These are phyloP conservation scores for Himalopsyche tibetana DNA, from an alignment of 2,888 invertebrate species.

Conservation along the genomic window DNA sequence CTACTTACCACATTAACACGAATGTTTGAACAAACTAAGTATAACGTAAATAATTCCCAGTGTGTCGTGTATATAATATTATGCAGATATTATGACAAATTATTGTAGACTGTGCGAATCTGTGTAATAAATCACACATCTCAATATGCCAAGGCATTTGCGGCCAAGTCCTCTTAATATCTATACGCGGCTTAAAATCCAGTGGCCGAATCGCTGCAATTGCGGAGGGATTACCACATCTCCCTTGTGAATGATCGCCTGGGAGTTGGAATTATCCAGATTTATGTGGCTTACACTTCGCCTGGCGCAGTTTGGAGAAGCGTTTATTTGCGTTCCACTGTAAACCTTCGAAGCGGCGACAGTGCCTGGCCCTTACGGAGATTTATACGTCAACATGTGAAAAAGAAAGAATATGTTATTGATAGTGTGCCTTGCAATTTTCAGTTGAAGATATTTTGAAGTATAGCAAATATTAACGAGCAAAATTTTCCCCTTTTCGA, in stretches of 20 bases:
- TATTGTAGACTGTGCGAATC: constrained; percentile 14
- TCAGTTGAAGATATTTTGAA: too few species aligned
- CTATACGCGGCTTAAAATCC: neutral
- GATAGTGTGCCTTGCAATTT: too few species aligned
- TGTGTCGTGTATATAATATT: neutral
- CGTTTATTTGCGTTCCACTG: neutral
- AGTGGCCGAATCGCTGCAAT: constrained; percentile 14
- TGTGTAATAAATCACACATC: neutral
- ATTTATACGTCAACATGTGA: neutral
- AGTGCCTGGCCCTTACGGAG: neutral
- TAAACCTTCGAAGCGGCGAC: constrained; percentile 18
- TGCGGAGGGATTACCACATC: constrained; percentile 22
- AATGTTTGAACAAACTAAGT: too few species aligned
- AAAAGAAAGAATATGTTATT: neutral
- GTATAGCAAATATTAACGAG: too few species aligned
- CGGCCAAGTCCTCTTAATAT: neutral
- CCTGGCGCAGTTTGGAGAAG: neutral
- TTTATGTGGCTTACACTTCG: constrained; percentile 44
- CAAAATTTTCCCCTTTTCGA: too few species aligned
- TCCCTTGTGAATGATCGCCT: constrained; percentile 42
- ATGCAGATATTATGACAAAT: constrained; percentile 34
- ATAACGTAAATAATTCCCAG: too few species aligned
- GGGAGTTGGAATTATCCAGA: constrained; percentile 47
- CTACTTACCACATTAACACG: too few species aligned
- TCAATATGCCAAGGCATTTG: neutral